Evolutionary conservation across 2,888 invertebrate species (phyloP), one percentile per base, ranked within the genome.

Genomic region (Pseudococcus jackbeardsleyi): DNA sequence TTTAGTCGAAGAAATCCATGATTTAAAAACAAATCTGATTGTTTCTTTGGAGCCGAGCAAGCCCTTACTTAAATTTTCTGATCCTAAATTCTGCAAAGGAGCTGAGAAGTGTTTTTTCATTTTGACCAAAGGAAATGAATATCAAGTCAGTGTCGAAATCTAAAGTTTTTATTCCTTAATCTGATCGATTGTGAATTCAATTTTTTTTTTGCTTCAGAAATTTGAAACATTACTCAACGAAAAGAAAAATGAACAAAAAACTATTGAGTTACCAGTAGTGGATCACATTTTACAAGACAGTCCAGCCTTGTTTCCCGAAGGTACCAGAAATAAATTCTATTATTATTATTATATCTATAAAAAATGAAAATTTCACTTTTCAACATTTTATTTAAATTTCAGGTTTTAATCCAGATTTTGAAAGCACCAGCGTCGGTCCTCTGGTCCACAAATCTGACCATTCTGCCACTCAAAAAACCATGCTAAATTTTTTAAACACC

Each of bases 371-470:
- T 12, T 46, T 11, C 46, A 46, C 0, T 3, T 3, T 46, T 46
- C 8, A 46, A 1, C 46, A 46, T 46, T 7, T 8, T 11, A 46
- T 46, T 46, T 46, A 1, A 8, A 46, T 68, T 72, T 9, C 22
- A 87, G 87, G 50, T 33, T 87, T 87, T 12, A 50, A 79, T 50
- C 87, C 87, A 33, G 50, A 79, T 48, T 79, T 87, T 17, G 87
- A 87, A 87, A 12, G 79, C 17, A 79, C 87, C n/a, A 72, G 87
- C 22, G 54, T 54, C 19, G 77, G 19, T 12, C 50, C 46, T 48
- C 33, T 79, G 6, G 48, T 33, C 6, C 33, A 19, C 19, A 79
- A 50, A 19, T n/a, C 48, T 7, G 39, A 50, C 22, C 77, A 82
- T n/a, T 54, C 72, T 7, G 26, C 22, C 9, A 68, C 19, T 33